A percentile compares a stretch with the other conserved stretches of the same genome.
These are phyloP conservation scores for Enteromius trimaculatus DNA, from an alignment of 2,797 vertebrate genomes.

Conservation along the genomic window DNA sequence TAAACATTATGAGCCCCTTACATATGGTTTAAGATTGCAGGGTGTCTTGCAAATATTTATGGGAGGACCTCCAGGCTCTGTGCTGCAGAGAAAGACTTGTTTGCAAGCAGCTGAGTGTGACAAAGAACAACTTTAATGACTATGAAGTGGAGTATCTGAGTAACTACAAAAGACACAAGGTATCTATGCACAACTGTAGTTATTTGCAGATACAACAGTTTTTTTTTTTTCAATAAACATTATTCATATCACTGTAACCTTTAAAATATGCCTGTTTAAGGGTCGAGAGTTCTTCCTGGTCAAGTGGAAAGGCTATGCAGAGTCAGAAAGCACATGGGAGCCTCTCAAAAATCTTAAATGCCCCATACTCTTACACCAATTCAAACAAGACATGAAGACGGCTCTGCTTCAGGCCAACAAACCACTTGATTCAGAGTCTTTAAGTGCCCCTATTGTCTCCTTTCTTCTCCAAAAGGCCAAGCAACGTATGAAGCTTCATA, in stretches of 20 bases:
- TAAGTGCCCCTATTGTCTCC: conserved; percentile 75
- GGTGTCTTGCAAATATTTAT: conserved; percentile 80
- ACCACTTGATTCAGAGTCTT: conserved; percentile 64
- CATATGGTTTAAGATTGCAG: conserved; percentile 71
- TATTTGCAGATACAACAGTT: not conserved
- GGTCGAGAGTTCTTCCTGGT: conserved; percentile 87
- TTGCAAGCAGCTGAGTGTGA: conserved; percentile 81
- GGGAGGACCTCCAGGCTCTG: conserved; percentile 78
- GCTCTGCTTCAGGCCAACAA: conserved; percentile 72
- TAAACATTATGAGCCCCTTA: not conserved
- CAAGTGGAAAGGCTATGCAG: conserved; percentile 87
- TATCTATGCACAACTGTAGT: conserved; percentile 5
- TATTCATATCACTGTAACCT: not conserved
- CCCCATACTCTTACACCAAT: conserved; percentile 81
- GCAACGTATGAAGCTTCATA: conserved; percentile 76
- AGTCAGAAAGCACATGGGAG: conserved; percentile 86
- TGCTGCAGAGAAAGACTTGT: conserved; percentile 78
- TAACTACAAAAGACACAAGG: conserved; percentile 81
- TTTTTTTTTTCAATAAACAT: not conserved
- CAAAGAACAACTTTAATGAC: conserved; percentile 79
- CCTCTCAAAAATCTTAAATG: conserved; percentile 87
- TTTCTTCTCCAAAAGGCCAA: conserved; percentile 84
- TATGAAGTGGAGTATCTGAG: conserved; percentile 91
- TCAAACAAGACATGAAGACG: conserved; percentile 82
- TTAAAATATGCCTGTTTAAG: conserved; percentile 70